phyloP scores from a whole-genome alignment of 1,140 invertebrate species.

The Drosophila ironensis region DNA sequence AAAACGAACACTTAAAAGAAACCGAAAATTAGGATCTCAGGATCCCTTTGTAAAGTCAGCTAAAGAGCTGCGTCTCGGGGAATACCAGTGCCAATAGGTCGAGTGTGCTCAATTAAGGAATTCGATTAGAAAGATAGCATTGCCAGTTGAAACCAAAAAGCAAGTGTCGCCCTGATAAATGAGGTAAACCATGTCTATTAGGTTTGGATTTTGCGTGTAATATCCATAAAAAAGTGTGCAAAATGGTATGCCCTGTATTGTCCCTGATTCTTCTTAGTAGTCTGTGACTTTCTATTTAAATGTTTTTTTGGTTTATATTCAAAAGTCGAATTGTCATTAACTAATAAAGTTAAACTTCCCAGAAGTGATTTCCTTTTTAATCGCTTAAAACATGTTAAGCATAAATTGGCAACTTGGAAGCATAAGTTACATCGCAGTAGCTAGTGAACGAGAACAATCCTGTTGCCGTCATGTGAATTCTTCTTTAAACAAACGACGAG shows the following conservation, averaged over 20 bases:
- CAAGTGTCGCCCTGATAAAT: conserved; percentile 5
- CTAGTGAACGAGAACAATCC: neutral
- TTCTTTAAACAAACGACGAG: conserved; percentile 31
- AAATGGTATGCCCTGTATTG: no score
- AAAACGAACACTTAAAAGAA: neutral
- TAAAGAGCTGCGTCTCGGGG: neutral
- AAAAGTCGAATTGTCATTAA: no score
- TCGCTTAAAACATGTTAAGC: no score
- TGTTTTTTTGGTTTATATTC: no score
- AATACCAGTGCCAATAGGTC: neutral
- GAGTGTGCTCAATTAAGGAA: neutral
- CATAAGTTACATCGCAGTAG: neutral
- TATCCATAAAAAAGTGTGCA: no score
- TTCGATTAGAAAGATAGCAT: neutral
- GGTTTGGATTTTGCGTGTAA: no score
- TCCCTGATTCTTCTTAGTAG: no score
- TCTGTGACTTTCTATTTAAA: no score
- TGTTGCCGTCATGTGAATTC: neutral
- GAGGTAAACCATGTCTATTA: conserved; percentile 63
- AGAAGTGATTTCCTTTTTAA: no score
- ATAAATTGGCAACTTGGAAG: no score
- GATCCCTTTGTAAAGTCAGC: neutral
- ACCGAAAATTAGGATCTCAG: neutral
- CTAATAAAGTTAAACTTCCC: no score
- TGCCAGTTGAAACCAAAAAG: neutral